These are phyloP conservation scores for Bufotes viridis DNA, from an alignment of 2,797 vertebrate species.

Conservation along the genomic window DNA sequence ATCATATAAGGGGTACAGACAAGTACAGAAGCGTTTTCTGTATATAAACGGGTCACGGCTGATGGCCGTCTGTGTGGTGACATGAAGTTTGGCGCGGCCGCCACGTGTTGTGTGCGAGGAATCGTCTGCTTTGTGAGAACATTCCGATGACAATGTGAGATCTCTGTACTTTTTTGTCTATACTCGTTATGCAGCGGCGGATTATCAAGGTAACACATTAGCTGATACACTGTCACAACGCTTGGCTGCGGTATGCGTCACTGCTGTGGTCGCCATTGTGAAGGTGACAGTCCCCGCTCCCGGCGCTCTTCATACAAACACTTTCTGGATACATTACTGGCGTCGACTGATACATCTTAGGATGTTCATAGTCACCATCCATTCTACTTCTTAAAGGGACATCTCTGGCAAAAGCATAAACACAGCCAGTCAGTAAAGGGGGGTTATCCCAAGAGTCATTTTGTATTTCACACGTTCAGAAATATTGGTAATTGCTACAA, in stretches of 20 bases:
- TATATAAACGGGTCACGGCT: background rate
- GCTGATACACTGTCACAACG: background rate
- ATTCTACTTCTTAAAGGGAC: background rate
- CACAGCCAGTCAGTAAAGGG: too few relatives aligned
- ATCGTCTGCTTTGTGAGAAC: conserved; percentile 18
- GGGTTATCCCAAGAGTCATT: too few relatives aligned
- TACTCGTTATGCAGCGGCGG: background rate
- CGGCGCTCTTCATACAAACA: background rate
- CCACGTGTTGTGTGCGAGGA: background rate
- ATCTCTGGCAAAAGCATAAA: background rate
- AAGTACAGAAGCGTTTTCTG: too few relatives aligned
- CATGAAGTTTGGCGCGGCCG: conserved; percentile 26
- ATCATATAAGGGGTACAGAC: too few relatives aligned
- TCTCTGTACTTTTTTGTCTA: conserved; percentile 49
- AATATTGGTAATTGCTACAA: too few relatives aligned
- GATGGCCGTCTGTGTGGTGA: background rate
- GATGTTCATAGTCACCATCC: background rate
- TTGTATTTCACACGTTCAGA: too few relatives aligned
- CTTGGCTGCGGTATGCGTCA: background rate
- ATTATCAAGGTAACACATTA: conserved; percentile 43
- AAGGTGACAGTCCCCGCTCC: conserved; percentile 26
- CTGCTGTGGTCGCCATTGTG: background rate
- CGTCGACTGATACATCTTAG: background rate
- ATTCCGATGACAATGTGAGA: conserved; percentile 29
- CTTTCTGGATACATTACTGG: background rate